A percentile compares a stretch with the other conserved stretches of the same genome.
Evolutionary conservation across 2,113 vertebrate species (phyloP).

Genomic region (Sapajus apella): DNA sequence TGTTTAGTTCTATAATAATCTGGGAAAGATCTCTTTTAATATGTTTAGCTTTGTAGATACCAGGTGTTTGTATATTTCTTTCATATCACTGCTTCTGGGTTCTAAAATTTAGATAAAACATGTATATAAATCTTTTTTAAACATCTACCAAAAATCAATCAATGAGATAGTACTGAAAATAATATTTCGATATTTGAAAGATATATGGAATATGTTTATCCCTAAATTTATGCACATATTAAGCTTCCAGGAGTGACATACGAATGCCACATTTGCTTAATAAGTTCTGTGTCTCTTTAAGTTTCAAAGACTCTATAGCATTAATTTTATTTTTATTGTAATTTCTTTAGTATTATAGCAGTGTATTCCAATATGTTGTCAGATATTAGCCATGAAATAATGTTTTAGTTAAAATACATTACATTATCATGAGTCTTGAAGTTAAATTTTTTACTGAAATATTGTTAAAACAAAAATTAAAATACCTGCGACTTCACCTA

Average conservation of each 20-base stretch:
- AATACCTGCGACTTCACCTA: not conserved
- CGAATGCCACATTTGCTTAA: not conserved
- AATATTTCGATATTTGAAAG: not conserved
- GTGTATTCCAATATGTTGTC: not conserved
- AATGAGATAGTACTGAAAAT: not conserved
- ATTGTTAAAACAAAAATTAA: not conserved
- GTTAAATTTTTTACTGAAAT: not conserved
- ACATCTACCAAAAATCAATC: not conserved
- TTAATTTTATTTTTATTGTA: not conserved
- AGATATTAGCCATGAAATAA: not conserved
- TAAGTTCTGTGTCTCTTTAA: not conserved
- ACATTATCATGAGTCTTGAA: not conserved
- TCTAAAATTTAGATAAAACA: slow-evolving; percentile 10
- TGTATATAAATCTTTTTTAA: not conserved
- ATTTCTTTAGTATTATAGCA: not conserved
- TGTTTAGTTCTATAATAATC: not conserved
- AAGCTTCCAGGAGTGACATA: not conserved
- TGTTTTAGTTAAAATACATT: not conserved
- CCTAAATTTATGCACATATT: not conserved
- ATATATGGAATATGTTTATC: not conserved
- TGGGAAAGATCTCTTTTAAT: not conserved
- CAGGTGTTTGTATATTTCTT: not conserved
- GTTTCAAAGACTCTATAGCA: not conserved
- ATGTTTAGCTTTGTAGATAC: not conserved
- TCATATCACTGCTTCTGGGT: not conserved